A percentile compares a stretch with the other conserved stretches of the same genome.
These are phyloP conservation scores for Dorcus hopei DNA, from an alignment of 2,888 invertebrate genomes.

Conservation along the genomic window DNA sequence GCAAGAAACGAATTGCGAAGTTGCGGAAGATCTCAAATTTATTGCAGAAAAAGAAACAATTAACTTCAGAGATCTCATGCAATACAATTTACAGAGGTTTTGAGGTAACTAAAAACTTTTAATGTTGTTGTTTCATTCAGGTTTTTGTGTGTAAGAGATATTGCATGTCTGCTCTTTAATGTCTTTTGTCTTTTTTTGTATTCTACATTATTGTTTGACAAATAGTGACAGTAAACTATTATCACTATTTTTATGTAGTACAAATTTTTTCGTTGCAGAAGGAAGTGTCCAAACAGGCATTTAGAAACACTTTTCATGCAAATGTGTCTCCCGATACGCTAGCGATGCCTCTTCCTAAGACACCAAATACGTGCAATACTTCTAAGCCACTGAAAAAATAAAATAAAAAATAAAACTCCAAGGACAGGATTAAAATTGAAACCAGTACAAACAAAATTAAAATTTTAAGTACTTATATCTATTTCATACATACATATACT, in stretches of 20 bases:
- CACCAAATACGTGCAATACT: slow-evolving; percentile 8
- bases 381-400: neutral
- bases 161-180: neutral
- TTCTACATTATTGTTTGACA: neutral
- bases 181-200: too few species aligned
- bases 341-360: slow-evolving; percentile 13
- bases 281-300: slow-evolving; percentile 15
- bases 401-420: neutral
- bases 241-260: neutral
- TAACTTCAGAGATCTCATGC: neutral
- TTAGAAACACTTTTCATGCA: slow-evolving; percentile 18
- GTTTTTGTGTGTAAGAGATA: neutral
- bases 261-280: slow-evolving; percentile 14
- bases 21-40: neutral
- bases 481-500: too few species aligned
- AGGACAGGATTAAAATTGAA: neutral
- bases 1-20: slow-evolving; percentile 2
- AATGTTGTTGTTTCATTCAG: neutral
- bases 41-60: neutral
- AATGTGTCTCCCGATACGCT: neutral
- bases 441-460: slow-evolving; percentile 1
- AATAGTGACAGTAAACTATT: neutral
- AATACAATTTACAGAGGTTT: neutral
- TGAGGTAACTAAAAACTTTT: neutral
- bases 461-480: too few species aligned